Conservation (phyloP, 2,797 vertebrate species). For the Artibeus jamaicensis region DNA sequence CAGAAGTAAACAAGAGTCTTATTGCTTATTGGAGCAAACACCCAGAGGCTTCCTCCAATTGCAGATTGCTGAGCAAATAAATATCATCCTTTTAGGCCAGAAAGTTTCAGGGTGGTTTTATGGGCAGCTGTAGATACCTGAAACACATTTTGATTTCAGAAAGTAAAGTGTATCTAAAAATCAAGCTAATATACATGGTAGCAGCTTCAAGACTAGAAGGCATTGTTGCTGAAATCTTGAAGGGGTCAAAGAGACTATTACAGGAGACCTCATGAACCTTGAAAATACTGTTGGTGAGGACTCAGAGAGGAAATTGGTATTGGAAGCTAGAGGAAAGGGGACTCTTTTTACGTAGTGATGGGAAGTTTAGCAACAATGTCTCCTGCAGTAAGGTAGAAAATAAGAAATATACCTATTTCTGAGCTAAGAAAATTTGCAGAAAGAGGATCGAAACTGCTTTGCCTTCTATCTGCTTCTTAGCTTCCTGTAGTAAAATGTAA, state of each 20-base stretch:
- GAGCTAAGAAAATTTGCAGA: slow-evolving; percentile 47
- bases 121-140: background rate
- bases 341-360: background rate
- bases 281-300: background rate
- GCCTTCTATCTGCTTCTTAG: slow-evolving; percentile 68
- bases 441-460: slow-evolving; percentile 50
- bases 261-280: background rate
- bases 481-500: slow-evolving; percentile 74
- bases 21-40: background rate
- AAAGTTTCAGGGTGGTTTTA: slow-evolving; percentile 20
- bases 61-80: slow-evolving; percentile 15
- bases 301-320: background rate
- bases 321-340: background rate
- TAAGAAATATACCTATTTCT: slow-evolving; percentile 60
- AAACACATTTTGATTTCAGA: background rate
- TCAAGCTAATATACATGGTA: background rate
- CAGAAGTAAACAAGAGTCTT: background rate
- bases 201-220: background rate
- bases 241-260: background rate
- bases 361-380: slow-evolving; percentile 65
- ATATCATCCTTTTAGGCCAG: background rate
- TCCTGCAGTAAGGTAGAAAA: slow-evolving; percentile 62
- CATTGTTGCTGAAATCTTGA: background rate
- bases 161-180: background rate
- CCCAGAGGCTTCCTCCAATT: background rate